Conservation (phyloP, 2,113 vertebrate genomes). For the Zosterops hypoxanthus region DNA sequence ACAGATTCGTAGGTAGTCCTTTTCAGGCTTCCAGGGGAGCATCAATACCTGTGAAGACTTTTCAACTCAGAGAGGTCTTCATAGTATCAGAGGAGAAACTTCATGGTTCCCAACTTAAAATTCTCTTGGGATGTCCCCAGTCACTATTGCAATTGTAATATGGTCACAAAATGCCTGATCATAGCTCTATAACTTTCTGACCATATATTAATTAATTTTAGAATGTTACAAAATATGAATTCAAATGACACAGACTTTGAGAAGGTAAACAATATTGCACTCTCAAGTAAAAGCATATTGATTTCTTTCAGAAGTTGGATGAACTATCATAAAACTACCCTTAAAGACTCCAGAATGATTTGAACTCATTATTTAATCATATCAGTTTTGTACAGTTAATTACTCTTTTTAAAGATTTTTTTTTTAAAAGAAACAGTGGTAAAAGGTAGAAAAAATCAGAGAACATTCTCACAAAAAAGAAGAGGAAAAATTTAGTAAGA, state of each 20-base stretch:
- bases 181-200: background rate
- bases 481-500: background rate
- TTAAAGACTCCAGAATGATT: background rate
- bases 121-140: background rate
- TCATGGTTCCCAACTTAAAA: background rate
- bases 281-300: background rate
- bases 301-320: background rate
- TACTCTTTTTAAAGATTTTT: fast-evolving
- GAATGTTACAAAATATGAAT: background rate
- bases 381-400: background rate
- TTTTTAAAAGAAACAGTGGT: background rate
- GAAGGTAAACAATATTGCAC: background rate
- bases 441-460: background rate
- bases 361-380: background rate
- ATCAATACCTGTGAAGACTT: background rate
- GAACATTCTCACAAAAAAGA: background rate
- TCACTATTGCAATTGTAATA: background rate
- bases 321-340: background rate
- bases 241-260: background rate
- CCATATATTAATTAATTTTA: background rate
- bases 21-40: background rate
- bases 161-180: background rate
- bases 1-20: background rate
- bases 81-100: background rate
- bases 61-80: background rate